Evolutionary conservation across 2,888 invertebrate species (phyloP), one percentile per base, ranked within the genome.

Genomic region (Amblyteles armatorius): DNA sequence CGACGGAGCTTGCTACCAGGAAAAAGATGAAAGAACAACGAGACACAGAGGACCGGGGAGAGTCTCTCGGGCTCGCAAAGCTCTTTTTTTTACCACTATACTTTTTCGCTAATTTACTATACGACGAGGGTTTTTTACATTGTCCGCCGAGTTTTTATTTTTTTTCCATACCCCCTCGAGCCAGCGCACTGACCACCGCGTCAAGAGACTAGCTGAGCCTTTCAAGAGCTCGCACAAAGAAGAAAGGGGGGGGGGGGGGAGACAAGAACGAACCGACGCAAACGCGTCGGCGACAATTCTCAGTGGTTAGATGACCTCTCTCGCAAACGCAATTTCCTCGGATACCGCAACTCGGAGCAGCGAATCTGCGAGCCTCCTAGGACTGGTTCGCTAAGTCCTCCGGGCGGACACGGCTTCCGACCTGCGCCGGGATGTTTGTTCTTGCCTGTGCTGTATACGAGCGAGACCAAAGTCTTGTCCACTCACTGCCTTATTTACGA

Each of bases 281-380:
- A 76, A 71, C 57, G 52, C 52, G 26, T 19, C 65, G 60, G 19
- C 55, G 77, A 63, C 63, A 63, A 68, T 82, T 82, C 55, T 40
- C 48, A 63, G 72, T 55, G 69, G 84, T 79, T 74, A 78, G 74
- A 57, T 55, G 78, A 79, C 72, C 68, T 67, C 71, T 72, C 71
- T 67, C n/a, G 68, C 67, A 79, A 86, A 86, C 44, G 73, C 69
- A 79, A 82, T 86, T 84, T 86, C 79, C 73, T 77, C 65, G 36
- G 60, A 72, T 36, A 79, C 72, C 55, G 52, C 60, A 68, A 72
- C 63, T 50, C 33, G 48, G n/a, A 19, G 65, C 48, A 33, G 19
- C 68, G 19, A 76, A 65, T 65, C n/a, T 36, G 55, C 16, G 55
- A 76, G 22, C 26, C 63, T 76, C 71, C 48, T 7, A 79, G 60